Evolutionary conservation across 2,888 invertebrate species (phyloP).

Genomic region (Serrognathus titanus): DNA sequence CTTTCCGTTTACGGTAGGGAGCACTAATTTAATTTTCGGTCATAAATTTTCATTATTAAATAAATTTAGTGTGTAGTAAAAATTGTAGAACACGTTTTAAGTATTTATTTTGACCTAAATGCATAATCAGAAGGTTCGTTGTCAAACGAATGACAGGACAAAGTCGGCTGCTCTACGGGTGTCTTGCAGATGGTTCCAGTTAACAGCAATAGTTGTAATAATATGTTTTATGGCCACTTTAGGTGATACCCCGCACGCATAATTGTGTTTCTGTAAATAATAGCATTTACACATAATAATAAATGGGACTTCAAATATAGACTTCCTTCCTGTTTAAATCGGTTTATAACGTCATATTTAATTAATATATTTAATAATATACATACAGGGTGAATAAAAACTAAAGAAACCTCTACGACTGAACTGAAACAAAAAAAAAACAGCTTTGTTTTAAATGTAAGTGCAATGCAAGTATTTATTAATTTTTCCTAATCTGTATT

Average conservation of each 20-base stretch:
- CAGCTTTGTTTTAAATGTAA: too few relatives aligned
- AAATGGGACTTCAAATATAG: too few relatives aligned
- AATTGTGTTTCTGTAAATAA: neutral
- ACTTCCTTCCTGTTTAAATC: too few relatives aligned
- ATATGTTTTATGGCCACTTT: slow-evolving; percentile 18
- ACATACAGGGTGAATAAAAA: too few relatives aligned
- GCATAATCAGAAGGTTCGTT: slow-evolving; percentile 15
- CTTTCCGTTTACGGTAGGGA: too few relatives aligned
- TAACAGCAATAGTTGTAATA: slow-evolving; percentile 18
- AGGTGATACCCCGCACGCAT: slow-evolving; percentile 13
- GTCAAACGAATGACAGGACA: slow-evolving; percentile 5
- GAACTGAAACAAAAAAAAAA: too few relatives aligned
- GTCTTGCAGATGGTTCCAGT: slow-evolving; percentile 22
- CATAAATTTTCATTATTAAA: slow-evolving; percentile 15
- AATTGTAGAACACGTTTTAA: slow-evolving; percentile 21
- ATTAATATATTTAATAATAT: too few relatives aligned
- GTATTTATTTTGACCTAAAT: slow-evolving; percentile 21
- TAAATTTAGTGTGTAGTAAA: neutral
- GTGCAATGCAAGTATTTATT: too few relatives aligned
- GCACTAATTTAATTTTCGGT: slow-evolving; percentile 9
- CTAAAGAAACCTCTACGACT: too few relatives aligned
- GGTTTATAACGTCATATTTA: too few relatives aligned
- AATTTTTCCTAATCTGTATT: too few relatives aligned
- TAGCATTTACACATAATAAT: too few relatives aligned
- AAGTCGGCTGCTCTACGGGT: slow-evolving; percentile 9